These are phyloP conservation scores for Phasia obesa DNA, from an alignment of 2,888 invertebrate genomes.

Conservation along the genomic window DNA sequence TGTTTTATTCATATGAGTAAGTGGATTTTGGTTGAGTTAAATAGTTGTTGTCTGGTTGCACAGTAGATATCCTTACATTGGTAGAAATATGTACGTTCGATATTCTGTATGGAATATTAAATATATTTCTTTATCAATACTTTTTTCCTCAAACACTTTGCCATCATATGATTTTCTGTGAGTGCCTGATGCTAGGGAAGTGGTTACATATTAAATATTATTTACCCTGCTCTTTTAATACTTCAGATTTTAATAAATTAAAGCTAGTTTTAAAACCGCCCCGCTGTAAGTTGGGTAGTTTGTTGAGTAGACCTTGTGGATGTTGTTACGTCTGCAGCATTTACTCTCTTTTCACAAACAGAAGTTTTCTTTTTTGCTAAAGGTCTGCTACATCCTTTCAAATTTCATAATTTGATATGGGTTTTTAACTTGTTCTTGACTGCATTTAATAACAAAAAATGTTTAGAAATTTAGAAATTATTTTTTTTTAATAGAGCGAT, in stretches of 20 bases:
- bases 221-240: no score
- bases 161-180: no score
- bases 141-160: no score
- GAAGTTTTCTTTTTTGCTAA: constrained; percentile 19
- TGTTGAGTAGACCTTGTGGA: constrained; percentile 20
- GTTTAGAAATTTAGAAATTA: no score
- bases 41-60: background rate
- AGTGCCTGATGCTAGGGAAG: no score
- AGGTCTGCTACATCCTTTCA: constrained; percentile 73
- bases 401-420: constrained; percentile 50
- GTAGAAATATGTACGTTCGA: no score
- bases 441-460: no score
- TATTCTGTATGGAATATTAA: no score
- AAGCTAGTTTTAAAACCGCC: background rate
- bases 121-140: no score
- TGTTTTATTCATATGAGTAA: constrained; percentile 23
- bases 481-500: no score
- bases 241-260: background rate
- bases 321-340: constrained; percentile 49
- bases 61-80: no score
- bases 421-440: background rate
- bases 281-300: background rate
- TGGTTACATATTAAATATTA: no score
- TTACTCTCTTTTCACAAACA: constrained; percentile 39
- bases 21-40: constrained; percentile 37